Conservation (phyloP, 2,797 vertebrate genomes). For the Mareca penelope region DNA sequence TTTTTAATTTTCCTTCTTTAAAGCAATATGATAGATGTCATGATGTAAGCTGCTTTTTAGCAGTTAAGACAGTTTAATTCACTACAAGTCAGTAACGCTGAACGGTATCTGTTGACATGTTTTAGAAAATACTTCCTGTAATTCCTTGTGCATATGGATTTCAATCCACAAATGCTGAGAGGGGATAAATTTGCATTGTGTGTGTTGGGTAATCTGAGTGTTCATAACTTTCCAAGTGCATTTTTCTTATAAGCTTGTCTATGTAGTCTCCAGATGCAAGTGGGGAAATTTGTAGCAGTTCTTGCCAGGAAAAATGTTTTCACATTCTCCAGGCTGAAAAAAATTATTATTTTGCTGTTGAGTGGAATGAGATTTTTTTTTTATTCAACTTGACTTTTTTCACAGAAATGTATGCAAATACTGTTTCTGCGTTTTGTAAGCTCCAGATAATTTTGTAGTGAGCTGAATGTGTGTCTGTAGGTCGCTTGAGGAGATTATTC, state of each 20-base stretch:
- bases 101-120: slow-evolving; percentile 5
- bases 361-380: neutral
- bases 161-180: neutral
- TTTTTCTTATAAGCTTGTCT: neutral
- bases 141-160: neutral
- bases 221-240: neutral
- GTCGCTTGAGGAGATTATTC: neutral
- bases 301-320: slow-evolving; percentile 61
- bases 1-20: neutral
- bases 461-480: neutral
- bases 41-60: slow-evolving; percentile 4
- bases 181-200: neutral
- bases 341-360: slow-evolving; percentile 6
- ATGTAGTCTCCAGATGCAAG: neutral
- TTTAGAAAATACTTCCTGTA: slow-evolving; percentile 2
- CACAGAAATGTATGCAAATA: neutral
- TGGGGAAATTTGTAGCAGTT: neutral
- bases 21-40: neutral
- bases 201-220: neutral
- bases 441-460: neutral
- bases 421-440: neutral
- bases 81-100: neutral
- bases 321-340: neutral
- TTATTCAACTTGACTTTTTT: neutral
- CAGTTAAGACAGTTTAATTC: slow-evolving; percentile 9